Percentiles rank a stretch among this genome's conserved stretches.
These are phyloP conservation scores for Corydoras maculifer DNA, from an alignment of 2,113 vertebrate genomes.

Conservation along the genomic window DNA sequence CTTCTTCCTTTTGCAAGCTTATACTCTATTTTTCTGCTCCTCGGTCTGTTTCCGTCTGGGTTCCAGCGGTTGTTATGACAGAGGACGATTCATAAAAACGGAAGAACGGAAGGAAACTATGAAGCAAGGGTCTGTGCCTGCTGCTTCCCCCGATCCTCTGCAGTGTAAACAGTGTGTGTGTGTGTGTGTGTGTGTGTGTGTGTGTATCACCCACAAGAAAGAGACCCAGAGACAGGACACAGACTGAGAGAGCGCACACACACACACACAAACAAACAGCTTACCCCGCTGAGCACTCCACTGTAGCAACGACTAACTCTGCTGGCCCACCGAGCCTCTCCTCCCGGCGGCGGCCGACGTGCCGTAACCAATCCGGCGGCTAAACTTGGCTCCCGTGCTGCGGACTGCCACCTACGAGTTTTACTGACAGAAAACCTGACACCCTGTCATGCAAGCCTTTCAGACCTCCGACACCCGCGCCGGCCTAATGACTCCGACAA, in stretches of 20 bases:
- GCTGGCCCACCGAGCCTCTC: not conserved
- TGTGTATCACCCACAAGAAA: constrained; percentile 48
- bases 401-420: constrained; percentile 17
- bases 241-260: not conserved
- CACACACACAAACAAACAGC: constrained; percentile 25
- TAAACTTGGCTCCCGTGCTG: constrained; percentile 13
- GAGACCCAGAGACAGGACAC: constrained; percentile 39
- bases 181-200: constrained; percentile 41
- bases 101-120: constrained; percentile 67
- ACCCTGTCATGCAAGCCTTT: constrained; percentile 41
- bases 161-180: constrained; percentile 53
- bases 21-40: not conserved
- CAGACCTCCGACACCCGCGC: constrained; percentile 21
- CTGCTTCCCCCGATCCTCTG: constrained; percentile 20
- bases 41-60: too few relatives aligned
- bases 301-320: not conserved
- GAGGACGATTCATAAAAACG: constrained; percentile 44
- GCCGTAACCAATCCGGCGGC: constrained; percentile 7
- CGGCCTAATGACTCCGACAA: constrained; percentile 41
- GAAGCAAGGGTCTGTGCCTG: constrained; percentile 56
- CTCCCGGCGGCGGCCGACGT: constrained; percentile 7
- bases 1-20: constrained; percentile 31
- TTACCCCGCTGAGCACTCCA: constrained; percentile 19
- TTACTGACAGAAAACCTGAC: constrained; percentile 35
- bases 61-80: too few relatives aligned